A percentile compares a stretch with the other conserved stretches of the same genome.
Conservation (phyloP, 2,113 vertebrate genomes). For the Trogon melanurus region DNA sequence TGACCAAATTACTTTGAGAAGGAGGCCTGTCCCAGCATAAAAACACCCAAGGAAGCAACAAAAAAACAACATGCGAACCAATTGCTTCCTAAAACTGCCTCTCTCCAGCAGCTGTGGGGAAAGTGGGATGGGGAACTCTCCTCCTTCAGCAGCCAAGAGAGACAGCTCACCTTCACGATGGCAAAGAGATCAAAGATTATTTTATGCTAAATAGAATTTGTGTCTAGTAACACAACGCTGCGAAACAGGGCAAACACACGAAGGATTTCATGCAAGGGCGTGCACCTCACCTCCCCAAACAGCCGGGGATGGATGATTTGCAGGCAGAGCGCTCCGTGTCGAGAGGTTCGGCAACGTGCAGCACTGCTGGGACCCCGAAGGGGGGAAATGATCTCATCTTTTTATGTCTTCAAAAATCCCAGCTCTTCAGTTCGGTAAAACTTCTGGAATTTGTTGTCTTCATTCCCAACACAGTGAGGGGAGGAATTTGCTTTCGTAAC, state of each 20-base stretch:
- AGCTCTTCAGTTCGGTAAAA: neutral
- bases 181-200: neutral
- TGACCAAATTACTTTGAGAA: accelerated
- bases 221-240: neutral
- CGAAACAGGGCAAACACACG: accelerated
- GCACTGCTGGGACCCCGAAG: neutral
- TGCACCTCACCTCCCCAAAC: neutral
- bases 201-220: neutral
- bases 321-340: accelerated
- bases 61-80: neutral
- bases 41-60: neutral
- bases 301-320: neutral
- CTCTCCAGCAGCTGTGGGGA: neutral
- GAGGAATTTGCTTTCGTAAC: neutral
- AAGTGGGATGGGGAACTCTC: neutral
- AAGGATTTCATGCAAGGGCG: neutral
- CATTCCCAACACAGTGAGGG: neutral
- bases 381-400: neutral
- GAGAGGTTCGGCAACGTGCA: neutral
- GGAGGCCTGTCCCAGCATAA: neutral
- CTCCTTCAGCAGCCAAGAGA: neutral
- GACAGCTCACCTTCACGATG: neutral
- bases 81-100: neutral
- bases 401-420: neutral
- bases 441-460: neutral